A percentile compares a stretch with the other conserved stretches of the same genome.
These are phyloP conservation scores for Climacteris rufus DNA, from an alignment of 2,113 vertebrate species.

Conservation along the genomic window DNA sequence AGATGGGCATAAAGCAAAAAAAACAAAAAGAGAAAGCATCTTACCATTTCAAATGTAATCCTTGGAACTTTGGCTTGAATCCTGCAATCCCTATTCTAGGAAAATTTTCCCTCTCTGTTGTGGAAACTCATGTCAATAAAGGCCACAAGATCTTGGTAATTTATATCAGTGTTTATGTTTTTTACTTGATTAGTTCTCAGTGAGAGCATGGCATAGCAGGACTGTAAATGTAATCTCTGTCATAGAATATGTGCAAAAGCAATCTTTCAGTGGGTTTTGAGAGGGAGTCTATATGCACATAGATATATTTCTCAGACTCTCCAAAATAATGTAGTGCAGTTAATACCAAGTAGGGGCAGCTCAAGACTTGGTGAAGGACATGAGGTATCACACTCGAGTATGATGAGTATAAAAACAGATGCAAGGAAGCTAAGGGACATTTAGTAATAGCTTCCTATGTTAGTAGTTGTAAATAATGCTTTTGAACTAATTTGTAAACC, in stretches of 20 bases:
- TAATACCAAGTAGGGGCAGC: background rate
- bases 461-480: background rate
- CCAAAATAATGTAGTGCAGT: background rate
- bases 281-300: rapidly evolving
- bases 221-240: background rate
- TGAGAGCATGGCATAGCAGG: background rate
- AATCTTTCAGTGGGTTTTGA: background rate
- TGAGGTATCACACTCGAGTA: rapidly evolving
- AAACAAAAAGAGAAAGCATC: background rate
- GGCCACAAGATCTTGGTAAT: background rate
- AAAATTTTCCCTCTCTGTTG: background rate
- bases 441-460: background rate
- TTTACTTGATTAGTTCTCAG: background rate
- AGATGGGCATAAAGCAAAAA: background rate
- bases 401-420: background rate
- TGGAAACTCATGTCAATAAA: slow-evolving; percentile 20
- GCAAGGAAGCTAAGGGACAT: background rate
- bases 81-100: background rate
- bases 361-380: background rate
- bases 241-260: background rate
- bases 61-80: background rate
- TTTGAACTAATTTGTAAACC: background rate
- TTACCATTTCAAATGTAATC: background rate
- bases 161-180: background rate
- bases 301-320: background rate